Evolutionary conservation across 2,888 invertebrate genomes (phyloP).

Genomic region (Patella depressa): DNA sequence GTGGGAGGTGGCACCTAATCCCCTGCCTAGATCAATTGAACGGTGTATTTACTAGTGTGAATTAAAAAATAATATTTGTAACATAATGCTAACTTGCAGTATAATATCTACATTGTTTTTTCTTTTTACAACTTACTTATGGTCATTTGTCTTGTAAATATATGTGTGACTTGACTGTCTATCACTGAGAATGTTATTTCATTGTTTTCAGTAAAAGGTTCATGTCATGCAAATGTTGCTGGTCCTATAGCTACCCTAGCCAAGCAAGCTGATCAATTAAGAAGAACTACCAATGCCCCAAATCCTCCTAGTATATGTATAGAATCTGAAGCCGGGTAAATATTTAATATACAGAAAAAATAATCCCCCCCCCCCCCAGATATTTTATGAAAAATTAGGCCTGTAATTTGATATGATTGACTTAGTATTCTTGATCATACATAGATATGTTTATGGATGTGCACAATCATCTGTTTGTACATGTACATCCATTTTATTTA

Average conservation of each 20-base stretch:
- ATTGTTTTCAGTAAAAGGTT: conserved; percentile 50
- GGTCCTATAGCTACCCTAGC: conserved; percentile 55
- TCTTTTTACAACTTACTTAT: not conserved
- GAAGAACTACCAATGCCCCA: conserved; percentile 33
- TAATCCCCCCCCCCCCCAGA: not conserved
- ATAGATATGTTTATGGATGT: too few species aligned
- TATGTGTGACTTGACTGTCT: not conserved
- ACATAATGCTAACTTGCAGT: too few species aligned
- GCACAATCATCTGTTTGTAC: too few species aligned
- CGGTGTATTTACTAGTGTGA: too few species aligned
- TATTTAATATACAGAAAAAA: not conserved
- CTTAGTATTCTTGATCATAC: too few species aligned
- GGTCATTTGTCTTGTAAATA: not conserved
- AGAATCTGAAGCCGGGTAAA: conserved; percentile 55
- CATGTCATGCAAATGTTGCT: conserved; percentile 40
- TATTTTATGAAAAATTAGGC: too few species aligned
- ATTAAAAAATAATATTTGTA: too few species aligned
- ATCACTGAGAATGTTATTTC: not conserved
- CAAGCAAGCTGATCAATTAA: conserved; percentile 47
- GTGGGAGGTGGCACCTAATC: too few species aligned
- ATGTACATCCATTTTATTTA: too few species aligned
- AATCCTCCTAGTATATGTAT: conserved; percentile 51
- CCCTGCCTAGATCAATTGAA: too few species aligned
- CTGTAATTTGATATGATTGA: too few species aligned
- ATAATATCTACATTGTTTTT: not conserved